phyloP scores from a whole-genome alignment of 2,113 vertebrate genomes.

The Uria lomvia region DNA sequence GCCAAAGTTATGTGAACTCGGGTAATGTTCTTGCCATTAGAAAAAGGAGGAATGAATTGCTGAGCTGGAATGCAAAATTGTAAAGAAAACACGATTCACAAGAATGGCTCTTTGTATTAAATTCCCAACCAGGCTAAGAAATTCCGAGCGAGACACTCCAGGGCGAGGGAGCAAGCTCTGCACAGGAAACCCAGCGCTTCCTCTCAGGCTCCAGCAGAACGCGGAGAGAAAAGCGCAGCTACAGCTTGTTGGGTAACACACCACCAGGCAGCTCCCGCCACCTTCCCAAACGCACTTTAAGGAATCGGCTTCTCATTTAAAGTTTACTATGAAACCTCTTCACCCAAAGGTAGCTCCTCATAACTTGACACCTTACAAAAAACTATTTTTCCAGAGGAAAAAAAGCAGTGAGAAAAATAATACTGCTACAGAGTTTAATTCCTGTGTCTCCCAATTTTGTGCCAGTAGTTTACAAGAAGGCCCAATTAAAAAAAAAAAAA shows the following conservation, averaged over 20 bases:
- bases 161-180: neutral
- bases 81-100: conserved; percentile 41
- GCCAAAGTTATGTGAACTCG: neutral
- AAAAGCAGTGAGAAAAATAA: neutral
- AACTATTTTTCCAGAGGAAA: neutral
- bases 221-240: neutral
- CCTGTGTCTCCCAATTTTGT: rapidly evolving
- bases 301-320: neutral
- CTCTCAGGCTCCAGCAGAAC: conserved; percentile 33
- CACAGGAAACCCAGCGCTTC: conserved; percentile 62
- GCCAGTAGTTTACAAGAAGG: neutral
- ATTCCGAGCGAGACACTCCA: neutral
- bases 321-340: neutral
- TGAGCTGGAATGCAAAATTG: conserved; percentile 23
- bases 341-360: neutral
- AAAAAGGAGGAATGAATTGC: neutral
- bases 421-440: neutral
- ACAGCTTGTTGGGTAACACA: neutral
- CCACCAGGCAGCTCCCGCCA: neutral
- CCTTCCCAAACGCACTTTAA: rapidly evolving
- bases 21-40: neutral
- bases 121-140: conserved; percentile 5
- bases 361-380: neutral
- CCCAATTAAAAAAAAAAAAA: neutral
- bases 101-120: conserved; percentile 49